A percentile compares a stretch with the other conserved stretches of the same genome.
Conservation (phyloP, 2,888 invertebrate species). For the Pandemis corylana region DNA sequence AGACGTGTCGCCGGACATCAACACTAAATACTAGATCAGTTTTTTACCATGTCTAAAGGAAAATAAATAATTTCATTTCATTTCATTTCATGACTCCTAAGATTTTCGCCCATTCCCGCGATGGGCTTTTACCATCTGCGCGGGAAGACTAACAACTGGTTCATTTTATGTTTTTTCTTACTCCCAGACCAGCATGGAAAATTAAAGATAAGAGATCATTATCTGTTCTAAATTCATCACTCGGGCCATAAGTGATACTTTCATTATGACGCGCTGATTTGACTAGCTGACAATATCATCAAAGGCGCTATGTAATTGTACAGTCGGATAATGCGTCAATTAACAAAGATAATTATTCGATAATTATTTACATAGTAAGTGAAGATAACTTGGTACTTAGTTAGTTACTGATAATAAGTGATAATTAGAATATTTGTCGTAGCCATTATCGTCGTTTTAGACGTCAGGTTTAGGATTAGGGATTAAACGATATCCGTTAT, state of each 20-base stretch:
- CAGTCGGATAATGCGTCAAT: slow-evolving; percentile 3
- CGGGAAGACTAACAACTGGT: too few relatives aligned
- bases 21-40: too few relatives aligned
- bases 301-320: background rate
- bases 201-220: background rate
- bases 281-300: background rate
- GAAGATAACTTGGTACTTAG: slow-evolving; percentile 10
- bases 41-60: too few relatives aligned
- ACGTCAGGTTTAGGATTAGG: slow-evolving; percentile 7
- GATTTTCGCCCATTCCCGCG: too few relatives aligned
- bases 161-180: too few relatives aligned
- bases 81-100: too few relatives aligned
- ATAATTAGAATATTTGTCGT: background rate
- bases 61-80: too few relatives aligned
- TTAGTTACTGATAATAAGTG: background rate
- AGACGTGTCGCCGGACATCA: too few relatives aligned
- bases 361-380: slow-evolving; percentile 8
- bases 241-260: background rate
- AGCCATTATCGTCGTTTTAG: background rate
- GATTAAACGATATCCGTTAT: background rate
- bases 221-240: background rate
- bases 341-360: slow-evolving; percentile 1
- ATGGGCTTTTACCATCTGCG: too few relatives aligned
- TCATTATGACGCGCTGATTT: background rate
- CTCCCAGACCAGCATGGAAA: too few relatives aligned